phyloP scores from a whole-genome alignment of 37 sponge, comb jelly and placozoan genomes.

The Bolinopsis microptera region DNA sequence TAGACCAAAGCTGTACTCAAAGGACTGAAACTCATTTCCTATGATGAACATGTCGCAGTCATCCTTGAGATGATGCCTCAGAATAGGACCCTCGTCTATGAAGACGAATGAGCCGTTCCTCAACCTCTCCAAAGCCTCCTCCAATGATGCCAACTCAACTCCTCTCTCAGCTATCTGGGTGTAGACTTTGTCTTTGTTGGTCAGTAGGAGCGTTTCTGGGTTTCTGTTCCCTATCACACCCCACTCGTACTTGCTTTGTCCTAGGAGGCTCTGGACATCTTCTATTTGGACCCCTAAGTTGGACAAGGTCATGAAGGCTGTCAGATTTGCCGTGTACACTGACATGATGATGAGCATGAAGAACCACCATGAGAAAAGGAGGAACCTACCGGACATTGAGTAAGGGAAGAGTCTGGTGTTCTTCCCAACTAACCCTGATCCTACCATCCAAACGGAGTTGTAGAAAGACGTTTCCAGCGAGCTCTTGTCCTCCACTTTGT shows the following conservation, averaged over 20 bases:
- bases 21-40: background rate
- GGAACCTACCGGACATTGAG: background rate
- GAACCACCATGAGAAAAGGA: slow-evolving; percentile 16
- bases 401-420: background rate
- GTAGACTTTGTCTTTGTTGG: slow-evolving; percentile 17
- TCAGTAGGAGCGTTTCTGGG: slow-evolving; percentile 15
- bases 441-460: slow-evolving; percentile 12
- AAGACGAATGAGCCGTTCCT: slow-evolving; percentile 11
- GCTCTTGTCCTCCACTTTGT: background rate
- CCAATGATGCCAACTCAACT: background rate
- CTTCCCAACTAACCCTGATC: background rate
- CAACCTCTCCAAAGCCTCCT: background rate
- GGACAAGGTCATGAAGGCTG: background rate
- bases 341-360: slow-evolving; percentile 29
- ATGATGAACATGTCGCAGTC: slow-evolving; percentile 3
- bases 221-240: slow-evolving; percentile 23
- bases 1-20: slow-evolving; percentile 28
- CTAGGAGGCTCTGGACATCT: background rate
- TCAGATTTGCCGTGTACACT: slow-evolving; percentile 29
- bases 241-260: background rate
- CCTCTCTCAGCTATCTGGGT: background rate
- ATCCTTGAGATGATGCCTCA: background rate
- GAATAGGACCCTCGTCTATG: slow-evolving; percentile 8
- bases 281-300: slow-evolving; percentile 12
- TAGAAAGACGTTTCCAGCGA: background rate